Evolutionary conservation across 2,113 vertebrate genomes (phyloP).

Genomic region (Seriola aureovittata): DNA sequence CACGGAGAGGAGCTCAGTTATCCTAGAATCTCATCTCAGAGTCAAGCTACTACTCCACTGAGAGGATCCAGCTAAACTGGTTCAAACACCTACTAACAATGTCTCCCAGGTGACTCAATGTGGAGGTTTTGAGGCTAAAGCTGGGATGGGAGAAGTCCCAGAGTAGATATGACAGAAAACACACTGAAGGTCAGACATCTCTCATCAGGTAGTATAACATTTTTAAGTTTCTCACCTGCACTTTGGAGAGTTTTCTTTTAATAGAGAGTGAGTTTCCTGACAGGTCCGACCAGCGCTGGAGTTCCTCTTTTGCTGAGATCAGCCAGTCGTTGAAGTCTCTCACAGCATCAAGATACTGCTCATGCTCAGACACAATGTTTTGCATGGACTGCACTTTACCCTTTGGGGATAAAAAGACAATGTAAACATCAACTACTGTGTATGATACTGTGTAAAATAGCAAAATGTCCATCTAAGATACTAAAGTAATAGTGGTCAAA

Average conservation of each 20-base stretch:
- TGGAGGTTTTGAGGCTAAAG: not conserved
- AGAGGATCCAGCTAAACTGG: not conserved
- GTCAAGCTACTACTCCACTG: too few species aligned
- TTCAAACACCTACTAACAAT: not conserved
- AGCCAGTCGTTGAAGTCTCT: slow-evolving; percentile 97
- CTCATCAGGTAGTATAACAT: not conserved
- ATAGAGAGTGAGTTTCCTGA: slow-evolving; percentile 90
- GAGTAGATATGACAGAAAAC: not conserved
- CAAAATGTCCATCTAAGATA: too few species aligned
- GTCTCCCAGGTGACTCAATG: not conserved
- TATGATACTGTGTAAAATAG: too few species aligned
- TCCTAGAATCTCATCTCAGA: too few species aligned
- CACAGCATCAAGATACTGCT: slow-evolving; percentile 92
- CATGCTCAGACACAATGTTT: slow-evolving; percentile 92
- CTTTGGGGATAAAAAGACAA: slow-evolving; percentile 73
- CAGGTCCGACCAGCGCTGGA: slow-evolving; percentile 95
- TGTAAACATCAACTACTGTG: not conserved
- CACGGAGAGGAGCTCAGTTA: too few species aligned
- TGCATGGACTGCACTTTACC: slow-evolving; percentile 93
- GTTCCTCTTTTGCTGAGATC: slow-evolving; percentile 95
- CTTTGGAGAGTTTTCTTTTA: slow-evolving; percentile 92
- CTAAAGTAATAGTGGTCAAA: too few species aligned
- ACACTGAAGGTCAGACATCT: not conserved
- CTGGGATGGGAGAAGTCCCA: not conserved
- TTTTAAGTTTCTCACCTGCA: slow-evolving; percentile 86